A percentile compares a stretch with the other conserved stretches of the same genome.
phyloP scores from a whole-genome alignment of 2,113 vertebrate genomes.

The Atherinomorus stipes region DNA sequence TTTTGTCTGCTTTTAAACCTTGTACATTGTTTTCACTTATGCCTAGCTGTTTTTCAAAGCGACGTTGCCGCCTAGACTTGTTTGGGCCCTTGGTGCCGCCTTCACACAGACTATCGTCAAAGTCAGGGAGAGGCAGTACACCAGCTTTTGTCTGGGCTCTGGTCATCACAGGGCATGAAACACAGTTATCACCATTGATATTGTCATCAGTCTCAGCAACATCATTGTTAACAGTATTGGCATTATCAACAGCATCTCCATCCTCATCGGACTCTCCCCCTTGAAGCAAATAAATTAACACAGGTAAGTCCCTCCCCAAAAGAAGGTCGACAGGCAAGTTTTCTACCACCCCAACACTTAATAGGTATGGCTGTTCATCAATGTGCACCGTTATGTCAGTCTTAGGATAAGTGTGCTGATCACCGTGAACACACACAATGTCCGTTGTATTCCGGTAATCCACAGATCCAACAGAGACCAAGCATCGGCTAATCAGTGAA shows the following conservation, averaged over 20 bases:
- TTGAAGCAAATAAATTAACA: too few species aligned
- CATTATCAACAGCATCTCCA: too few species aligned
- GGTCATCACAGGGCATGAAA: too few species aligned
- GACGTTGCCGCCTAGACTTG: not conserved
- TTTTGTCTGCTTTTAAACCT: not conserved
- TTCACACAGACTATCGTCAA: conserved; percentile 15
- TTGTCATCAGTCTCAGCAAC: too few species aligned
- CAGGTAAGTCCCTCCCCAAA: too few species aligned
- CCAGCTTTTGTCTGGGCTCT: not conserved
- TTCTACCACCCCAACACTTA: too few species aligned
- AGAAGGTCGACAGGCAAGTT: too few species aligned
- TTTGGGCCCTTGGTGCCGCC: not conserved
- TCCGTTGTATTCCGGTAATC: not conserved
- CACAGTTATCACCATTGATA: not conserved
- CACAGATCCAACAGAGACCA: not conserved
- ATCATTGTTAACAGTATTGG: too few species aligned
- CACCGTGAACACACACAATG: not conserved
- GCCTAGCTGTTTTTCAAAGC: not conserved
- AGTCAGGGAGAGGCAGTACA: not conserved
- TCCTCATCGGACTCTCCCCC: too few species aligned
- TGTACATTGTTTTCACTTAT: not conserved
- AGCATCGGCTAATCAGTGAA: too few species aligned
- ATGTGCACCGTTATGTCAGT: not conserved
- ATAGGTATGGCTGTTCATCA: too few species aligned
- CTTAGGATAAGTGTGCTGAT: too few species aligned